Conservation (phyloP, 2,113 vertebrate species). For the Meleagris gallopavo region DNA sequence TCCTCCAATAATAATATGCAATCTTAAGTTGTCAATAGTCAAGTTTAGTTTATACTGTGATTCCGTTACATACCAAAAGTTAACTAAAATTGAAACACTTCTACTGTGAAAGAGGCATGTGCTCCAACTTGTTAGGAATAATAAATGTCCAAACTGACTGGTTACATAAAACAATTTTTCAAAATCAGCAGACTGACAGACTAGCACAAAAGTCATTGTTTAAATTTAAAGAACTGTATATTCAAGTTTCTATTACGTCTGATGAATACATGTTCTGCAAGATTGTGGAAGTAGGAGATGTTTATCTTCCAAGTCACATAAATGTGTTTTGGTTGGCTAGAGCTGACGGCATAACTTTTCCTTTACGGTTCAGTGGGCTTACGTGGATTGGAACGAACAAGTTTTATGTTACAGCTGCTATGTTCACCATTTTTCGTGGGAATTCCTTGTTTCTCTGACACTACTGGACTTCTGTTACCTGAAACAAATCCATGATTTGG, state of each 20-base stretch:
- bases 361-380: not conserved
- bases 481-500: not conserved
- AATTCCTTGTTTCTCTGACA: not conserved
- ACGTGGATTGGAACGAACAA: not conserved
- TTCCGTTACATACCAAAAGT: not conserved
- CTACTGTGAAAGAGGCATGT: not conserved
- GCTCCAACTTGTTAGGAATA: constrained; percentile 35
- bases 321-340: not conserved
- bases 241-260: not conserved
- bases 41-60: not conserved
- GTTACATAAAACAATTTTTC: constrained; percentile 34
- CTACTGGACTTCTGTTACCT: not conserved
- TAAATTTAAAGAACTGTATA: not conserved
- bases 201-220: not conserved
- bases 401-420: not conserved
- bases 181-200: not conserved
- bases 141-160: not conserved
- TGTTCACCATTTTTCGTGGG: not conserved
- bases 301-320: not conserved
- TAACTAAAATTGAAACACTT: constrained; percentile 7
- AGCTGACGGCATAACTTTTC: not conserved
- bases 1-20: constrained; percentile 13
- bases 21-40: not conserved
- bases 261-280: not conserved
- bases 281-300: not conserved